A percentile compares a stretch with the other conserved stretches of the same genome.
Conservation (phyloP, 2,797 vertebrate genomes). For the Crenichthys baileyi region DNA sequence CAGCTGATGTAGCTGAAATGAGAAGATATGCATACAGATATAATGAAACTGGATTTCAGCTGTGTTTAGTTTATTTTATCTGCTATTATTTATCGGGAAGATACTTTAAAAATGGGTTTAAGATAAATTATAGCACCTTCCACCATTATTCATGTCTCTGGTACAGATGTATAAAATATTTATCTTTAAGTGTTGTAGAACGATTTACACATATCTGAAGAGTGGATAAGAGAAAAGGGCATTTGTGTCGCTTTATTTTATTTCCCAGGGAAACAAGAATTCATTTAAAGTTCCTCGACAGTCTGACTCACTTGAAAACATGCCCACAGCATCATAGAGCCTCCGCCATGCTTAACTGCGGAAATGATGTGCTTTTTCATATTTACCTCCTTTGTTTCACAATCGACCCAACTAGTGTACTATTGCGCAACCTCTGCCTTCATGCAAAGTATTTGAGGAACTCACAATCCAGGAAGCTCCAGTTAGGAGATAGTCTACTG, state of each 20-base stretch:
- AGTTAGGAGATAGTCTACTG: slow-evolving; percentile 91
- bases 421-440: background rate
- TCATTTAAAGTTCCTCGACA: too few species aligned
- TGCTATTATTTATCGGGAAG: background rate
- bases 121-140: background rate
- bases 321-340: too few species aligned
- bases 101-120: background rate
- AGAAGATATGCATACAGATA: slow-evolving; percentile 18
- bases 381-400: too few species aligned
- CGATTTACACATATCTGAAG: too few species aligned
- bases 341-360: too few species aligned
- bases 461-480: slow-evolving; percentile 99
- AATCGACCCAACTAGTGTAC: background rate
- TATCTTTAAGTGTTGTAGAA: background rate
- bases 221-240: too few species aligned
- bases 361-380: too few species aligned
- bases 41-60: too few species aligned
- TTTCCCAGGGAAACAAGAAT: too few species aligned
- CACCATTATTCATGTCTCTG: background rate
- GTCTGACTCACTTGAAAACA: too few species aligned
- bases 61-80: background rate
- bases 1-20: slow-evolving; percentile 93
- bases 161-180: background rate
- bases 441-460: slow-evolving; percentile 32
- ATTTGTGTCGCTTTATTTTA: too few species aligned